Conservation (phyloP, 2,113 vertebrate species). For the Ptilonorhynchus violaceus region DNA sequence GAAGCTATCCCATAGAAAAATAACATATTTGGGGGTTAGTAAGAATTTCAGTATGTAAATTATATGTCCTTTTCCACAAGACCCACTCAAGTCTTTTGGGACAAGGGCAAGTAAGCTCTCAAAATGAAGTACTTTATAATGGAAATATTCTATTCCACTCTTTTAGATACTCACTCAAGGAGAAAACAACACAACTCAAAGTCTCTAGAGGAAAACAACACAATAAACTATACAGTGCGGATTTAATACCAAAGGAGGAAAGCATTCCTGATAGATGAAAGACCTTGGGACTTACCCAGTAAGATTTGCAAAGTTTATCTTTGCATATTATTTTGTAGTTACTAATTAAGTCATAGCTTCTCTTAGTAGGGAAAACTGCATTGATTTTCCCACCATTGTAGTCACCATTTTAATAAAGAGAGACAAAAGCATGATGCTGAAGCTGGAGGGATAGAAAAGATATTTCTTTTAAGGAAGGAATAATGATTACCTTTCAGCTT, state of each 20-base stretch:
- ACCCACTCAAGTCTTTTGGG: neutral
- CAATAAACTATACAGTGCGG: neutral
- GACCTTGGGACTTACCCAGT: neutral
- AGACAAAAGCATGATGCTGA: neutral
- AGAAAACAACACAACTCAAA: neutral
- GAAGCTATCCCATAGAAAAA: neutral
- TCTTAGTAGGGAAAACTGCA: neutral
- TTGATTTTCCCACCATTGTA: neutral
- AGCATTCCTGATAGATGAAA: neutral
- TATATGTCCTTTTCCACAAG: neutral
- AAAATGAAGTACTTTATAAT: conserved; percentile 13
- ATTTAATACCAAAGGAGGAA: conserved; percentile 11
- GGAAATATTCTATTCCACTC: neutral
- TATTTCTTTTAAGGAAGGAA: neutral
- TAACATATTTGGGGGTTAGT: neutral
- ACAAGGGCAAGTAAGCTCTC: neutral
- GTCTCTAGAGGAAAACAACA: conserved; percentile 9
- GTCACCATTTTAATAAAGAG: neutral
- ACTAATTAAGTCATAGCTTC: conserved; percentile 4
- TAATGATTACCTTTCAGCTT: neutral
- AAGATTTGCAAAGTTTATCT: neutral
- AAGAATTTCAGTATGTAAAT: neutral
- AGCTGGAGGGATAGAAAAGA: neutral
- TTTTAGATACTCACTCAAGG: neutral
- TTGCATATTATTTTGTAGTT: neutral